These are phyloP conservation scores for Heloderma charlesbogerti DNA, from an alignment of 2,113 vertebrate species.

Conservation along the genomic window DNA sequence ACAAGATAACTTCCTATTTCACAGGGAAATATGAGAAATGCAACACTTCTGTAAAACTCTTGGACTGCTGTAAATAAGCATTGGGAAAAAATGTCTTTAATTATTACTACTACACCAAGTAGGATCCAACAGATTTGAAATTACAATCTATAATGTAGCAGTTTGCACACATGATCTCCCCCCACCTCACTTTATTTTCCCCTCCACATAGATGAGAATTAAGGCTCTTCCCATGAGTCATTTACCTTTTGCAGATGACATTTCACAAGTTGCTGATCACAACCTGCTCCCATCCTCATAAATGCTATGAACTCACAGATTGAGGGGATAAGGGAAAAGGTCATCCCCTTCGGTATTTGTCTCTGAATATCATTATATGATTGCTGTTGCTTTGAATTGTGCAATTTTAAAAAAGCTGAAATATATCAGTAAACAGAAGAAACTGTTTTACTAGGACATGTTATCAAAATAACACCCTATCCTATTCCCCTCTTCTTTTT, in stretches of 20 bases:
- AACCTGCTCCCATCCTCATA: conserved; percentile 22
- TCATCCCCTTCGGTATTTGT: conserved; percentile 8
- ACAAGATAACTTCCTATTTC: background rate
- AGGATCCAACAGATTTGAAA: background rate
- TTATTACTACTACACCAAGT: background rate
- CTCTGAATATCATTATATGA: background rate
- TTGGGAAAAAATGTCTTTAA: background rate
- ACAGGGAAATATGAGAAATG: background rate
- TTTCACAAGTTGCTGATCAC: conserved; percentile 38
- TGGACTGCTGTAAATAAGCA: background rate
- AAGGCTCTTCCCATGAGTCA: conserved; percentile 5
- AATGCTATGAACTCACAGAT: conserved; percentile 23
- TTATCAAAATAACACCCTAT: background rate
- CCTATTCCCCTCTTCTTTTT: background rate
- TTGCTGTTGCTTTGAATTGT: conserved; percentile 7
- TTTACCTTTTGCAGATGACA: conserved; percentile 1
- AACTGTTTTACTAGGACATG: too few species aligned
- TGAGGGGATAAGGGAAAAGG: conserved; percentile 15
- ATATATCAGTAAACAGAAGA: background rate
- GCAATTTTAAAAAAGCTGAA: background rate
- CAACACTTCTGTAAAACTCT: conserved; percentile 28
- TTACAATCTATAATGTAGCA: background rate
- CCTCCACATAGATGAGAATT: background rate
- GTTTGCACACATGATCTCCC: background rate
- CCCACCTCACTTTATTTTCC: background rate